Percentiles rank a stretch among this genome's conserved stretches.
Evolutionary conservation across 2,888 invertebrate species (phyloP).

Genomic region (Erynnis tages): DNA sequence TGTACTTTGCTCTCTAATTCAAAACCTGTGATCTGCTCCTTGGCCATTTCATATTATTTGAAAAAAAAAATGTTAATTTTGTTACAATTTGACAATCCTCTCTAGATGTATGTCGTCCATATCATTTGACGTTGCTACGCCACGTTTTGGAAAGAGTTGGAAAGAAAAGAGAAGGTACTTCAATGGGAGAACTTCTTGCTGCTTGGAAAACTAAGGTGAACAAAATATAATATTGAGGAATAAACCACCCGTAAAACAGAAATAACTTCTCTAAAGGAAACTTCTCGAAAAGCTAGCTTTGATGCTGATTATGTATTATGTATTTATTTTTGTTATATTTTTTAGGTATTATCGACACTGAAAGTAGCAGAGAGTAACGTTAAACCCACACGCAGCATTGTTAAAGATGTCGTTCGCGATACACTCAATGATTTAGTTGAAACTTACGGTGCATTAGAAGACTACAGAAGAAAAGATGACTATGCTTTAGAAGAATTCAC

Average conservation of each 20-base stretch:
- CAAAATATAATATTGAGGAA: too few relatives aligned
- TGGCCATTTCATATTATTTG: neutral
- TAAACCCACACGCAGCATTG: conserved; percentile 40
- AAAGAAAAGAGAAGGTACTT: conserved; percentile 40
- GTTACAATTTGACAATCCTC: neutral
- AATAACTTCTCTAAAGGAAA: too few relatives aligned
- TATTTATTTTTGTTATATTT: neutral
- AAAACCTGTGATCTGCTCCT: too few relatives aligned
- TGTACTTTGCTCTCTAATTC: too few relatives aligned
- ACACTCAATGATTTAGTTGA: conserved; percentile 48
- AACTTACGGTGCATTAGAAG: conserved; percentile 46
- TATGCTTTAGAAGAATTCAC: conserved; percentile 45
- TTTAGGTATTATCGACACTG: conserved; percentile 46
- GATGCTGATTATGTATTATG: neutral
- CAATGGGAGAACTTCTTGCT: conserved; percentile 48
- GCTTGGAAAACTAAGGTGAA: conserved; percentile 61
- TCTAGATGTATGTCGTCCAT: conserved; percentile 55
- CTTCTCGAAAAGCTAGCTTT: too few relatives aligned
- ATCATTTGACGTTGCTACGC: conserved; percentile 52
- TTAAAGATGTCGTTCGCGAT: conserved; percentile 40
- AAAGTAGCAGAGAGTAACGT: conserved; percentile 40
- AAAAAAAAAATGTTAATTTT: neutral
- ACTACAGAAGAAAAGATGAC: conserved; percentile 39
- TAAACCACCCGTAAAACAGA: too few relatives aligned
- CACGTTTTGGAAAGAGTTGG: conserved; percentile 45